A percentile compares a stretch with the other conserved stretches of the same genome.
These are phyloP conservation scores for Caenorhabditis virilis DNA, from an alignment of 2,888 invertebrate species.

Conservation along the genomic window DNA sequence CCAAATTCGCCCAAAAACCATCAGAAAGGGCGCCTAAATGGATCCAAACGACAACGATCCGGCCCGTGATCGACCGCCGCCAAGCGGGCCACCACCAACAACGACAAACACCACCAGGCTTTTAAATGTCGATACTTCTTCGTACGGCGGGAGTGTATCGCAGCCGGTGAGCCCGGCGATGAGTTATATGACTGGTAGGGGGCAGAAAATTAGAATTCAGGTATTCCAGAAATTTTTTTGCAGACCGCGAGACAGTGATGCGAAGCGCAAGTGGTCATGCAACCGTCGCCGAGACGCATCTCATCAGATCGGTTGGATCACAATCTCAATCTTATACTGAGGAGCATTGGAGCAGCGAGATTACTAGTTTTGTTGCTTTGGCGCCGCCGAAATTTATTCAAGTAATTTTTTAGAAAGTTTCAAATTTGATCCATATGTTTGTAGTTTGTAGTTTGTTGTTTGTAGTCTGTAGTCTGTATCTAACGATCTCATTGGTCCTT, in stretches of 20 bases:
- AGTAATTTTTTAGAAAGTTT: too few relatives aligned
- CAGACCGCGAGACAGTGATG: slow-evolving; percentile 59
- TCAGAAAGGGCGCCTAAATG: too few relatives aligned
- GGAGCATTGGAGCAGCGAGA: slow-evolving; percentile 67
- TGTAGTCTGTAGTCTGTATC: too few relatives aligned
- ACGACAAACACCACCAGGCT: slow-evolving; percentile 10
- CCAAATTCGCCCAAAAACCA: too few relatives aligned
- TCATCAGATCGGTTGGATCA: slow-evolving; percentile 48
- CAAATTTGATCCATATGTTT: too few relatives aligned
- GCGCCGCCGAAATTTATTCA: slow-evolving; percentile 67
- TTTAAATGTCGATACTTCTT: slow-evolving; percentile 28
- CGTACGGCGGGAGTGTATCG: slow-evolving; percentile 26
- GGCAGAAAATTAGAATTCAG: background rate
- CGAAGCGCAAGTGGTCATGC: slow-evolving; percentile 48
- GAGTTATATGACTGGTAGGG: slow-evolving; percentile 34
- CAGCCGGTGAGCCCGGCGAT: slow-evolving; percentile 34
- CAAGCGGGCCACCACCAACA: slow-evolving; percentile 10
- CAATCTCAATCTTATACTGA: slow-evolving; percentile 58
- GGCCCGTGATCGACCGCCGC: slow-evolving; percentile 18
- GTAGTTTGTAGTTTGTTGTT: too few relatives aligned
- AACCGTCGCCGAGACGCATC: slow-evolving; percentile 53
- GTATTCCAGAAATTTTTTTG: slow-evolving; percentile 9
- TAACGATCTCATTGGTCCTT: too few relatives aligned
- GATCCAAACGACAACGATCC: too few relatives aligned
- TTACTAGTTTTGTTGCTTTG: slow-evolving; percentile 64